These are phyloP conservation scores for Microplitis deprimator DNA, from an alignment of 2,888 invertebrate species.

Conservation along the genomic window DNA sequence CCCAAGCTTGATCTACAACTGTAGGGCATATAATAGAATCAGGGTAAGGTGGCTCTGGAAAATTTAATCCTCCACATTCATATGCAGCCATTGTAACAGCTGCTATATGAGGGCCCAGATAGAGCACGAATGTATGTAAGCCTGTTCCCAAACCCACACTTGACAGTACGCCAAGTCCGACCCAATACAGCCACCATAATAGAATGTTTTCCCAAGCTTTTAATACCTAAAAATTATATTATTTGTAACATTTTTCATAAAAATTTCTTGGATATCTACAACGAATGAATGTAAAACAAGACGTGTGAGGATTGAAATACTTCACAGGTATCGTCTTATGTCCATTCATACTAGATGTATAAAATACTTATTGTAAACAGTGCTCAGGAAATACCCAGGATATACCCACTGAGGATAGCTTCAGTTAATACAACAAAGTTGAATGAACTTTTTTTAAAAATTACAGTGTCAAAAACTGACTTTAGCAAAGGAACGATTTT, in stretches of 20 bases:
- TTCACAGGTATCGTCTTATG: too few species aligned
- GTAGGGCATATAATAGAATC: slow-evolving; percentile 96
- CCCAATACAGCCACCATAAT: slow-evolving; percentile 91
- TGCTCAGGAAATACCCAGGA: too few species aligned
- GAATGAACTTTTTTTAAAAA: too few species aligned
- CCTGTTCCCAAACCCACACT: slow-evolving; percentile 99
- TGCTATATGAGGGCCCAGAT: slow-evolving; percentile 99
- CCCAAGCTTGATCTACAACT: slow-evolving; percentile 75
- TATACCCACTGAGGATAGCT: too few species aligned
- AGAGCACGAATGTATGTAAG: slow-evolving; percentile 97
- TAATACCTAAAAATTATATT: slow-evolving; percentile 57
- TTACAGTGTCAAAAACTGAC: too few species aligned
- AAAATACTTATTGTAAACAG: too few species aligned
- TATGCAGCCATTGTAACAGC: slow-evolving; percentile 98
- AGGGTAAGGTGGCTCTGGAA: slow-evolving; percentile 98
- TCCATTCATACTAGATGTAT: too few species aligned
- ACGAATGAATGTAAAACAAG: neutral
- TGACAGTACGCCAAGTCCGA: slow-evolving; percentile 93
- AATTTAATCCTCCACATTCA: slow-evolving; percentile 94
- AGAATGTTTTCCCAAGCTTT: slow-evolving; percentile 68
- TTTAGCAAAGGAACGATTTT: too few species aligned
- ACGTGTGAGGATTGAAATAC: neutral
- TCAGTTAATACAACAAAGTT: too few species aligned
- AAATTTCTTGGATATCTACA: neutral
- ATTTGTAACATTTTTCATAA: neutral